Evolutionary conservation across 2,888 invertebrate genomes (phyloP).

Genomic region (Tineola bisselliella): DNA sequence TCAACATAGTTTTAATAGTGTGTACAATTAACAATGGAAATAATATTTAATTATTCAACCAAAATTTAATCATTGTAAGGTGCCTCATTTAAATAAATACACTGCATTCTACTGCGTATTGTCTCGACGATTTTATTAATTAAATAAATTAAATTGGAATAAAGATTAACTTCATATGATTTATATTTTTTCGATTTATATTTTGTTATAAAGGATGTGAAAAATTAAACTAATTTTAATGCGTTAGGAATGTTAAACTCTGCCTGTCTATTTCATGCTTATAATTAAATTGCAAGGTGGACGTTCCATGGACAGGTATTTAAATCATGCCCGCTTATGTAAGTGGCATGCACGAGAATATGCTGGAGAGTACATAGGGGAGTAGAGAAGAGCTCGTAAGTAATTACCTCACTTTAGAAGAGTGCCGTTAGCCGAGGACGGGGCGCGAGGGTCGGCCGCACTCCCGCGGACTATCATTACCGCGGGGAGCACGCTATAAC

Average conservation of each 20-base stretch:
- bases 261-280: neutral
- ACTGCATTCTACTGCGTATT: neutral
- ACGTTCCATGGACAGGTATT: constrained; percentile 5
- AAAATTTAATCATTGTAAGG: too few relatives aligned
- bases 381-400: neutral
- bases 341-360: neutral
- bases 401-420: constrained; percentile 8
- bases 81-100: neutral
- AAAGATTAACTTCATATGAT: neutral
- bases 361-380: constrained; percentile 1
- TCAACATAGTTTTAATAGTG: too few relatives aligned
- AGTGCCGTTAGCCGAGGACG: constrained; percentile 5
- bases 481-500: constrained; percentile 31
- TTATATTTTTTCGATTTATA: neutral
- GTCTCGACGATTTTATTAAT: neutral
- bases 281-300: constrained; percentile 8
- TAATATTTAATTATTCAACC: too few relatives aligned
- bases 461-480: constrained; percentile 25
- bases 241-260: constrained; percentile 1
- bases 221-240: constrained; percentile 1
- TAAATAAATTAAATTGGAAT: neutral
- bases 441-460: constrained; percentile 16
- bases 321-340: constrained; percentile 4
- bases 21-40: too few relatives aligned
- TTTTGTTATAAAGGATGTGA: neutral